phyloP scores from a whole-genome alignment of 2,797 vertebrate species.

The Erpetoichthys calabaricus region DNA sequence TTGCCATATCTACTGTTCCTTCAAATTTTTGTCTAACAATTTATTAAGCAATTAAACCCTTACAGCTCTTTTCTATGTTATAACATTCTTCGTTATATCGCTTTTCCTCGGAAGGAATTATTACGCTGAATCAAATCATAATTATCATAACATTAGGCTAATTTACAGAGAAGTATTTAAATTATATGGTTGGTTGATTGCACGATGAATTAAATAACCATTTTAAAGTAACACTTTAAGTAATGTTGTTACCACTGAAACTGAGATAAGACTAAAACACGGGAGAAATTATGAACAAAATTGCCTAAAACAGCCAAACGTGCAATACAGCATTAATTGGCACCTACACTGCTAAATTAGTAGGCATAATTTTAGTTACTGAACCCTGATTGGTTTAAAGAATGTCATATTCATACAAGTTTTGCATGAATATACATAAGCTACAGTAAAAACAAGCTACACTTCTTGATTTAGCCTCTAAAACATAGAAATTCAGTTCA shows the following conservation, averaged over 20 bases:
- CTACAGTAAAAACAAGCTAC: too few relatives aligned
- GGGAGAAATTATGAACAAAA: constrained; percentile 6
- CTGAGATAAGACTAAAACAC: constrained; percentile 13
- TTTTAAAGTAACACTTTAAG: constrained; percentile 32
- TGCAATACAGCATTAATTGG: constrained; percentile 5
- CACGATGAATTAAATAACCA: constrained; percentile 57
- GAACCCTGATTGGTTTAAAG: background rate
- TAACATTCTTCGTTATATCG: constrained; percentile 36
- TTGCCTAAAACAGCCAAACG: constrained; percentile 1
- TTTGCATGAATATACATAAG: too few relatives aligned
- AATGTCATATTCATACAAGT: background rate
- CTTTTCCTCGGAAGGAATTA: constrained; percentile 39
- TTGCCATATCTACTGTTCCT: too few relatives aligned
- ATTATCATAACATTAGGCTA: constrained; percentile 63
- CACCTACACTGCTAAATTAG: constrained; percentile 6
- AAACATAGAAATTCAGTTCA: too few relatives aligned
- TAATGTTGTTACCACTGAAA: constrained; percentile 32
- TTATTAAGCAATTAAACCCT: constrained; percentile 51
- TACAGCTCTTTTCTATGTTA: constrained; percentile 33
- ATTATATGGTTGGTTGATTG: constrained; percentile 68
- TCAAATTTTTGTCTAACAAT: constrained; percentile 22
- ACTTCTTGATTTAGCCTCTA: too few relatives aligned
- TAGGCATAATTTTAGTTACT: constrained; percentile 8
- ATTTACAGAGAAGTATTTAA: constrained; percentile 66
- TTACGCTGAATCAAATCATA: constrained; percentile 50